Evolutionary conservation across 1,140 invertebrate species (phyloP).

Genomic region (Maniola jurtina): DNA sequence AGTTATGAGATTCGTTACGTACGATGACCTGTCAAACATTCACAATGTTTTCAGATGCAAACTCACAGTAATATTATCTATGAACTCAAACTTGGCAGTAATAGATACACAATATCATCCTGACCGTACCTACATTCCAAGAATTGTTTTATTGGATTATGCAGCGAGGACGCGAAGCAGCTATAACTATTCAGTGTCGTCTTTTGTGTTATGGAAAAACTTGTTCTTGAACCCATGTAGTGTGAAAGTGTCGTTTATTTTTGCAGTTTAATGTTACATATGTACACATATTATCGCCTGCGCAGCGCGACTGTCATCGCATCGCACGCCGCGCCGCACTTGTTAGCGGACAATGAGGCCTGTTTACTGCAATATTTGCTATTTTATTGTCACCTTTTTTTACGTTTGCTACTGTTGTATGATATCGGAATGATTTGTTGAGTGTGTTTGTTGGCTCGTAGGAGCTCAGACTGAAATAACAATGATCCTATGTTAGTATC

Average conservation of each 20-base stretch:
- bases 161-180: constrained; percentile 73
- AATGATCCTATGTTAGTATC: too few species aligned
- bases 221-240: constrained; percentile 79
- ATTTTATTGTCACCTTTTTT: constrained; percentile 19
- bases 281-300: constrained; percentile 76
- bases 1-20: too few species aligned
- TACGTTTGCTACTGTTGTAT: background rate
- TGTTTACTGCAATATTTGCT: constrained; percentile 37
- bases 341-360: constrained; percentile 63
- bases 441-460: too few species aligned
- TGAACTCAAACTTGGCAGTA: constrained; percentile 10
- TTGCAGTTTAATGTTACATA: constrained; percentile 78
- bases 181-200: constrained; percentile 79
- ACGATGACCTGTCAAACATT: too few species aligned
- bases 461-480: too few species aligned
- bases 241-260: constrained; percentile 78
- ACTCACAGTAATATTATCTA: background rate
- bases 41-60: background rate
- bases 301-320: constrained; percentile 60
- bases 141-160: constrained; percentile 79
- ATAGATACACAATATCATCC: constrained; percentile 39
- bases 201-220: constrained; percentile 79
- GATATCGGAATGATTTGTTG: background rate
- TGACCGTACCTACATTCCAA: constrained; percentile 71
- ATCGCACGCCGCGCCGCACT: constrained; percentile 42